Evolutionary conservation across 1,140 invertebrate species (phyloP), one percentile per base, ranked within the genome.

Genomic region (Drosophila obscura): DNA sequence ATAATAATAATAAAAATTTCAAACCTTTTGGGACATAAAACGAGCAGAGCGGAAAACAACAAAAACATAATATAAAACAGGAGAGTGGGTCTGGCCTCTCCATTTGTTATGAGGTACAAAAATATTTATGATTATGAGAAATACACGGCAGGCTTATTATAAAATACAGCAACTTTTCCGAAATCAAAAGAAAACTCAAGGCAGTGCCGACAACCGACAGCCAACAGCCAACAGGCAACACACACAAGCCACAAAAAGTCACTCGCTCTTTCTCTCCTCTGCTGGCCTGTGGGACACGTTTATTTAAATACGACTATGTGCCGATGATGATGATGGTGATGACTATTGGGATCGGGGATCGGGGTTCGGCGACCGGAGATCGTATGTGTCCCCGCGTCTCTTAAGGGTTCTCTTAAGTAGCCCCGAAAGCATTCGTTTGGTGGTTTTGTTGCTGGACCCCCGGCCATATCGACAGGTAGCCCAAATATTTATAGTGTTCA

Each of bases 71-170:
- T 35, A 11, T 4, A 35, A 35, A 35, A 62, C 8, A 22, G 43
- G 39, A 41, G 52, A 24, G 43, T 15, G 44, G 67, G 65, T 61
- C 72, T 65, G 46, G 66, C 49, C 43, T 61, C 13, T 48, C 59
- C 46, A 66, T 57, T 56, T 66, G 63, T 60, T 65, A 62, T 53
- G 73, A 62, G 65, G 48, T 72, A 85, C 82, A 68, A 83, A 85
- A 83, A 87, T 87, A 87, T 87, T 87, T 87, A 87, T 87, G 83
- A 83, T 87, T 88, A 87, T 87, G 83, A 87, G 84, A 77, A 83
- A 88, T 87, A 83, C 67, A 80, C 66, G 64, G 68, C 79, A 69
- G 75, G 76, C 83, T 80, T 88, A 87, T 88, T 88, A 87, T 87
- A 88, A 88, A 79, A 88, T 88, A 88, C 83, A 87, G 85, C 75